Conservation (phyloP, 1,140 invertebrate species). For the Nixonia krombeini region DNA sequence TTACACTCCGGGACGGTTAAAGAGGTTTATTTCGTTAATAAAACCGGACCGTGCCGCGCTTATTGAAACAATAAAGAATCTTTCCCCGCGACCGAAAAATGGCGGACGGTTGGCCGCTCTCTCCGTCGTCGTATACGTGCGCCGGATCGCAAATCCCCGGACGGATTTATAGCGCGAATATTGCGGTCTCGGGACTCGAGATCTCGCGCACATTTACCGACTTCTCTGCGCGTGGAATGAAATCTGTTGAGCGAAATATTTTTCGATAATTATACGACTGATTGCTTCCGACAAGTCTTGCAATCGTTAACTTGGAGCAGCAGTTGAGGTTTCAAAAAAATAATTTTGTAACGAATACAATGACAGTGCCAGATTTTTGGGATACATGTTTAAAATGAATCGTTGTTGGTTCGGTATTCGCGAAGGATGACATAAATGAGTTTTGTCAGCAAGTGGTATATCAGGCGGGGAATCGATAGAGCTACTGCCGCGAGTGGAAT, state of each 20-base stretch:
- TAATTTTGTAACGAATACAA: too few relatives aligned
- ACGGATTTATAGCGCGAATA: constrained; percentile 2
- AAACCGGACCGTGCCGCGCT: constrained; percentile 67
- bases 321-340: too few relatives aligned
- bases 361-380: too few relatives aligned
- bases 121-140: constrained; percentile 27
- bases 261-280: not conserved
- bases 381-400: too few relatives aligned
- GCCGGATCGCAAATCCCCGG: constrained; percentile 16
- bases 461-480: constrained; percentile 43
- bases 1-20: constrained; percentile 61
- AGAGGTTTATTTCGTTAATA: constrained; percentile 73
- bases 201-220: not conserved
- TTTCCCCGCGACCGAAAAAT: constrained; percentile 43
- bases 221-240: too few relatives aligned
- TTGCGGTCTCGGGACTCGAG: constrained; percentile 4
- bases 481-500: constrained; percentile 28
- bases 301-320: too few relatives aligned
- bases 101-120: constrained; percentile 32
- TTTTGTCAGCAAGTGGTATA: constrained; percentile 20
- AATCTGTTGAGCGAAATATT: too few relatives aligned
- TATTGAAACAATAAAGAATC: constrained; percentile 74
- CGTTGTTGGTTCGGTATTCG: too few relatives aligned
- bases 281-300: too few relatives aligned
- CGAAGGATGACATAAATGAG: constrained; percentile 41